Evolutionary conservation across 1,140 invertebrate species (phyloP).

Genomic region (Ostrea denselamellosa): DNA sequence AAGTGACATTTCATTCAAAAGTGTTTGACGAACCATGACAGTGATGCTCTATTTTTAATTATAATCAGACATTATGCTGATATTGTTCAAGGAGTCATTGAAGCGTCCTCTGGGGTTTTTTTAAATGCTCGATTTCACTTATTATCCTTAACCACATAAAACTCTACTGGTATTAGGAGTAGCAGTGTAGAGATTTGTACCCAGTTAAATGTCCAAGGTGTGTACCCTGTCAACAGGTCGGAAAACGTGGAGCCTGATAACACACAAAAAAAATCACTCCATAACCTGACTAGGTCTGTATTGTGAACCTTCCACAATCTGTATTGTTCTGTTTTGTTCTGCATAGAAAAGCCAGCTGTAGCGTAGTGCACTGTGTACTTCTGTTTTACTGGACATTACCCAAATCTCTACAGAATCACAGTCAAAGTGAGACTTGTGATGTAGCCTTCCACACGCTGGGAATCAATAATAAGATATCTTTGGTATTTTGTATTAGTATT

Average conservation of each 20-base stretch:
- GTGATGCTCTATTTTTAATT: background rate
- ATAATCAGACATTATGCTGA: background rate
- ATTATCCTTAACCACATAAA: background rate
- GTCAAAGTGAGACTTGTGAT: background rate
- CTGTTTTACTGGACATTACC: background rate
- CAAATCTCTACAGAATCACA: background rate
- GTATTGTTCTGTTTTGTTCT: conserved; percentile 9
- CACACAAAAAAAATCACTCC: background rate
- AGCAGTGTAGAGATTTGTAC: conserved; percentile 14
- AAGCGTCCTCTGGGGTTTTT: conserved; percentile 3
- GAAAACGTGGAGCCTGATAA: conserved; percentile 5
- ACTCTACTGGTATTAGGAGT: background rate
- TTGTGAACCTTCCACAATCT: conserved; percentile 13
- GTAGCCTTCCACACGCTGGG: background rate
- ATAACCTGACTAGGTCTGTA: background rate
- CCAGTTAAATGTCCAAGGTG: conserved; percentile 10
- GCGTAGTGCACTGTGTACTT: background rate
- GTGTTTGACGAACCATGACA: background rate
- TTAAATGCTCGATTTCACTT: background rate
- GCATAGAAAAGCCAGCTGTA: conserved; percentile 8
- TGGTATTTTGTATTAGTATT: background rate
- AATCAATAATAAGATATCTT: conserved; percentile 35
- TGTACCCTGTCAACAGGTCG: background rate
- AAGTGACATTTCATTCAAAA: no score
- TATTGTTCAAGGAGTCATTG: conserved; percentile 12